Percentiles rank a stretch among this genome's conserved stretches.
These are phyloP conservation scores for Urocolius indicus DNA, from an alignment of 2,113 vertebrate species.

Conservation along the genomic window DNA sequence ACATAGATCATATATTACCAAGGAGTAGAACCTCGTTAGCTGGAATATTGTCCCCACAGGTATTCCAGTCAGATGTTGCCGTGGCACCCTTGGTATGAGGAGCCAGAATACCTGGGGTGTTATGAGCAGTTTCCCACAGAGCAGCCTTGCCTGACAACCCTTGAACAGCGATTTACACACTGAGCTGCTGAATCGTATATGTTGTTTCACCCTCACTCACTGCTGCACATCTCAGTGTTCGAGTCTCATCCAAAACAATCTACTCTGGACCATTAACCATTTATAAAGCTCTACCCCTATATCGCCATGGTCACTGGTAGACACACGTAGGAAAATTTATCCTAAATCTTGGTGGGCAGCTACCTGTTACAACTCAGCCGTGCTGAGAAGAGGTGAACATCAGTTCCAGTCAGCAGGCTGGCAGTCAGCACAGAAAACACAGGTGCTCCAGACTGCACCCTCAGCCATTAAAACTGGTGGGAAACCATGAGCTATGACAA, in stretches of 20 bases:
- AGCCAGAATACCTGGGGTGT: background rate
- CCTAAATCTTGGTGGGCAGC: background rate
- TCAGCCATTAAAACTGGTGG: background rate
- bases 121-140: background rate
- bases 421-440: background rate
- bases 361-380: background rate
- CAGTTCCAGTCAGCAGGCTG: background rate
- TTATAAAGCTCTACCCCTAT: background rate
- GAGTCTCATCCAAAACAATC: background rate
- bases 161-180: background rate
- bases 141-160: background rate
- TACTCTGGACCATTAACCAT: background rate
- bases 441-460: background rate
- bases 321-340: background rate
- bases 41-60: background rate
- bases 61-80: background rate
- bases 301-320: accelerated
- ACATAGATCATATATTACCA: background rate
- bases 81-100: background rate
- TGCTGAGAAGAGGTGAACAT: background rate
- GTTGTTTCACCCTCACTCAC: background rate
- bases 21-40: background rate
- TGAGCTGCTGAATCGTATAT: background rate
- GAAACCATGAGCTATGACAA: background rate
- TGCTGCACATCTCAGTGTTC: background rate